Base-by-base conservation (phyloP, 2,888 invertebrate genomes). In the Petrolisthes manimaculis region DNA sequence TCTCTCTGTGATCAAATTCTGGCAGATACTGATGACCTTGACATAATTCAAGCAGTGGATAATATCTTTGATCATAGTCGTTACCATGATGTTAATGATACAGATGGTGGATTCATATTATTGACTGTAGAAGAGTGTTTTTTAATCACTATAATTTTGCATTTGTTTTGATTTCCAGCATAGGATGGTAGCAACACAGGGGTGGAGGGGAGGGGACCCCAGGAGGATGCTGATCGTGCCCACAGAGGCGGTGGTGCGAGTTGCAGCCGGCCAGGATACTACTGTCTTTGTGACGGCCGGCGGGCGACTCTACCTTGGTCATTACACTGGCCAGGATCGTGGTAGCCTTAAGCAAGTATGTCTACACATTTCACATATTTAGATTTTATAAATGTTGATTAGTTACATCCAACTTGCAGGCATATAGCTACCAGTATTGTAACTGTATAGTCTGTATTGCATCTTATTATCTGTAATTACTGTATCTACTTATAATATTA, bases 281-380 rank as follows among this genome's bases (percentile, higher is more conserved):
- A 90, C 90, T 8, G 90, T 89, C 21, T 87, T 89, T 83, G 90
- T 90, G n/a, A 90, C 90, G 24, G 86, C 87, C 2, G 89, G 86
- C 5, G 90, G 90, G 21, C 86, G 83, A 77, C 78, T 90, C 53
- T 90, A 87, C 75, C 56, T 90, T 51, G 89, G 90, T 51, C 83
- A 85, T 9, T 89, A 90, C 56, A 86, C 84, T 77, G 90, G 90
- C 24, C 86, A 84, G 3, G 84, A 86, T 5, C 74, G 85, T n/a
- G 90, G 90, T 51, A 86, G 37, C 18, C 83, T 90, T 8, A 83
- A 84, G 61, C 88, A 89, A 88, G 90, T 88, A 24, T 5, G 69
- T 69, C 69, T 69, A n/a, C n/a, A 69, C n/a, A 69, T 69, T 37
- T 37, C 37, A 37, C 37, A 37, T n/a, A n/a, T n/a, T n/a, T n/a